Evolutionary conservation across 2,797 vertebrate species (phyloP), one percentile per base, ranked within the genome.

Genomic region (Betta splendens): DNA sequence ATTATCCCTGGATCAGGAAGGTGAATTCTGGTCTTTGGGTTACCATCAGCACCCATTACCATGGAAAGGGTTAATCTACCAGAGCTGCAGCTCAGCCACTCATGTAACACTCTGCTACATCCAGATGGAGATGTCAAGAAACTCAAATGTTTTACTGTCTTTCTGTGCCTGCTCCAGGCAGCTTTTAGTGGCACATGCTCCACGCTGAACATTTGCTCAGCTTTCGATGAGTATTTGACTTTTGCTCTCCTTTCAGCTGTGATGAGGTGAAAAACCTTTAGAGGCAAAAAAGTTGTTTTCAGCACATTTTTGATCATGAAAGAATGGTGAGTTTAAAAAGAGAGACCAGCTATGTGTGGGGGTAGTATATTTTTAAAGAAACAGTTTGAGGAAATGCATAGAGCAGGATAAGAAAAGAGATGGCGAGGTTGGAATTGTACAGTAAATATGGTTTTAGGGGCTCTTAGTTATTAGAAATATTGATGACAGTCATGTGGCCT

Each of bases 61-160:
- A 0, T 55, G 46, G 54, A 48, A 60, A 76, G 72, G 52, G 65
- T 82, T 74, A 80, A 82, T 87, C 75, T 49, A 52, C 17, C 38
- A 16, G 62, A 43, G 46, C 69, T 46, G 23, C 43, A 21, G 68
- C 54, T 54, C 50, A 61, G 37, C 51, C 49, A n/a, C 49, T 65
- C 57, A 20, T 45, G 58, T 38, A 44, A 36, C 45, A 25, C 47
- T 50, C 48, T 18, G 61, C 44, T 47, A 9, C 9, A 57, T 66
- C 50, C 64, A 76, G 69, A 80, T 69, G 64, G 66, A 80, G 51
- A 46, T 59, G 53, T 78, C 50, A 65, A 53, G 64, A 59, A 72
- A 65, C 12, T 48, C 28, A 10, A 67, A 52, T 58, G 51, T 45
- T 68, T 65, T 43, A 29, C 59, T 37, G 36, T 29, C 42, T 48